Percentiles rank a stretch among this genome's conserved stretches.
phyloP scores from a whole-genome alignment of 2,888 invertebrate species.

The Xestia c-nigrum region DNA sequence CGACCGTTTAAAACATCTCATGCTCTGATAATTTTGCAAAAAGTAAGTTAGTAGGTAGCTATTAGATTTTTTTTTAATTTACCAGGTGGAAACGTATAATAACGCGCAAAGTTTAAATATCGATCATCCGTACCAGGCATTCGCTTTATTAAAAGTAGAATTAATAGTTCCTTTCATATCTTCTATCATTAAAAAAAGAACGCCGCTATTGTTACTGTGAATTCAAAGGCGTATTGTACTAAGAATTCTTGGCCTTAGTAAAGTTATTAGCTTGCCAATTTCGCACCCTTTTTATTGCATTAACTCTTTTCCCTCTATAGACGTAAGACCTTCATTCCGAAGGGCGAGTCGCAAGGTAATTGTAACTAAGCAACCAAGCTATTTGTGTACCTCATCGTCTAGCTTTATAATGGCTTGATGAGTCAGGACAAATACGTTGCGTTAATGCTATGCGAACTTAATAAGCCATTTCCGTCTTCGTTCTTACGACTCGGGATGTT shows the following conservation, averaged over 20 bases:
- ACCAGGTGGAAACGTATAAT: background rate
- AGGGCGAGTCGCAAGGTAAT: conserved; percentile 12
- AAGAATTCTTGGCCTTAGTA: conserved; percentile 12
- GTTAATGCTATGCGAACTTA: conserved; percentile 29
- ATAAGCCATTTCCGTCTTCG: conserved; percentile 43
- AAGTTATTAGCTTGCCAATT: conserved; percentile 41
- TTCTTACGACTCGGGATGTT: conserved; percentile 25
- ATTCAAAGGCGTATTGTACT: conserved; percentile 27
- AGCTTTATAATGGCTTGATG: conserved; percentile 8
- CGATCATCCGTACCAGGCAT: conserved; percentile 3
- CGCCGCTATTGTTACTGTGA: conserved; percentile 22
- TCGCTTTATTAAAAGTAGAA: conserved; percentile 10
- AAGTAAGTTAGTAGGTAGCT: background rate
- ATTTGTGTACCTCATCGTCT: background rate
- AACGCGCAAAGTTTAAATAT: conserved; percentile 10
- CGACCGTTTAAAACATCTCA: conserved; percentile 17
- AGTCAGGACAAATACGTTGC: conserved; percentile 17
- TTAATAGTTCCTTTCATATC: conserved; percentile 23
- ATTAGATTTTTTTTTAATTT: background rate
- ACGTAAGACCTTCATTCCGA: conserved; percentile 20
- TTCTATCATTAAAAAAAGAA: conserved; percentile 15
- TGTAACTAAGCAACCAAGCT: background rate
- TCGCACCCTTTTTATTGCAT: conserved; percentile 30
- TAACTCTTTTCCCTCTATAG: conserved; percentile 6
- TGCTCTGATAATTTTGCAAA: conserved; percentile 27